Base-by-base conservation (phyloP, 2,888 invertebrate species). In the Serripes groenlandicus region DNA sequence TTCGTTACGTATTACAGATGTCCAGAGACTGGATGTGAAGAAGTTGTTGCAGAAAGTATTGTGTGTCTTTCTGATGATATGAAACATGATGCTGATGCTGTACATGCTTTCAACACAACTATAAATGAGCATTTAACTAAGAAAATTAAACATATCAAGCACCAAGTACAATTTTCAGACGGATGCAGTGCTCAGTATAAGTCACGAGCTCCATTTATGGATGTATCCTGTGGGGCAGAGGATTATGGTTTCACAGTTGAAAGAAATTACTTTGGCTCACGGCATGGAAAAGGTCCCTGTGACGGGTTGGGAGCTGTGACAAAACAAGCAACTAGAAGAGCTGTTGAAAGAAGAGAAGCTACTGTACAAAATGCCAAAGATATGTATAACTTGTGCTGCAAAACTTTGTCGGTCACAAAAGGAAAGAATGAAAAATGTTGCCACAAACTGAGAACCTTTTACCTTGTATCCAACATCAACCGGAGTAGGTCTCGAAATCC, bases 251-350 rank as follows among this genome's bases (percentile, higher is more conserved):
- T 34, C 4, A 5, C 26, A 30, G 32, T 54, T 26, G 69, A 80
- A 42, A 1, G 71, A 15, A 15, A 30, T 21, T 80, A 11, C 35
- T 75, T 80, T 75, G 80, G 75, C 3, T 71, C 56, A 7, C 32
- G 80, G 21, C 80, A 80, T 26, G 75, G 80, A 0, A 80, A 80
- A 52, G 52, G 74, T 28, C 69, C 60, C n/a, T 68, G 78, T 60
- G 73, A 78, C 37, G 64, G 26, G 0, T 21, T 68, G 37, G 42
- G 56, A 32, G 78, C 64, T 3, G 32, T 73, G 26, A 56, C 73
- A 1, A 78, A 78, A 26, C 58, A 72, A 54, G n/a, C 23, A 26
- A 72, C 66, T 21, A 58, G n/a, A 42, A 71, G 11, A 1, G 34
- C 32, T 30, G 72, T 78, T 0, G 68, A 70, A 64, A 52, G 69